These are phyloP conservation scores for Nothura maculosa DNA, from an alignment of 2,797 vertebrate genomes.

Conservation along the genomic window DNA sequence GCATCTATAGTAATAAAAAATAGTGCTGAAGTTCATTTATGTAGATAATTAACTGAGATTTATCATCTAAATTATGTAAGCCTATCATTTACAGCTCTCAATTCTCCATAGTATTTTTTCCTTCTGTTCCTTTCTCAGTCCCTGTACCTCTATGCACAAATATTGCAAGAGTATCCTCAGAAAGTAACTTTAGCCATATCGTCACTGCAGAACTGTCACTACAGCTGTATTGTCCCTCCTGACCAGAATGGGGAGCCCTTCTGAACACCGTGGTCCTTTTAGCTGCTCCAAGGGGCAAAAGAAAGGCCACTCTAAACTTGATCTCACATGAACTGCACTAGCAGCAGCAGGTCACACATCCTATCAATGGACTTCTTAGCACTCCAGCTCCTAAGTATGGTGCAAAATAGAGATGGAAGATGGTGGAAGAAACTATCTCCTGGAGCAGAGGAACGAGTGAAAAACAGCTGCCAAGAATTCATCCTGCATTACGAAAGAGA, in stretches of 20 bases:
- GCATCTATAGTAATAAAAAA: neutral
- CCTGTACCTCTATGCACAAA: neutral
- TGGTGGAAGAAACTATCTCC: neutral
- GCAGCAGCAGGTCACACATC: neutral
- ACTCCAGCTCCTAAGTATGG: neutral
- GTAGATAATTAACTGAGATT: neutral
- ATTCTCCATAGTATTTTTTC: neutral
- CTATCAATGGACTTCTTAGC: neutral
- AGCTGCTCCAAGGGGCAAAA: neutral
- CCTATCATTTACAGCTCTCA: neutral
- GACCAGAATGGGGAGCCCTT: neutral
- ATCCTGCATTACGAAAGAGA: neutral
- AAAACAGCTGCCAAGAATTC: neutral
- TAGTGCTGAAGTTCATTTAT: neutral
- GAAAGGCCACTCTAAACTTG: neutral
- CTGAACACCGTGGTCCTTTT: neutral
- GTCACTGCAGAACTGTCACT: neutral
- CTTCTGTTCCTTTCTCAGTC: neutral
- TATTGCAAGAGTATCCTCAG: neutral
- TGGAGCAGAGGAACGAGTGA: neutral
- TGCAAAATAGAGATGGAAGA: neutral
- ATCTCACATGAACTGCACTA: neutral
- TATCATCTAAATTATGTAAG: neutral
- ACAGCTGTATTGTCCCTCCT: rapidly evolving
- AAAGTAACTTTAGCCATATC: neutral